A percentile compares a stretch with the other conserved stretches of the same genome.
These are phyloP conservation scores for Pimephales promelas DNA, from an alignment of 2,113 vertebrate genomes.

Conservation along the genomic window DNA sequence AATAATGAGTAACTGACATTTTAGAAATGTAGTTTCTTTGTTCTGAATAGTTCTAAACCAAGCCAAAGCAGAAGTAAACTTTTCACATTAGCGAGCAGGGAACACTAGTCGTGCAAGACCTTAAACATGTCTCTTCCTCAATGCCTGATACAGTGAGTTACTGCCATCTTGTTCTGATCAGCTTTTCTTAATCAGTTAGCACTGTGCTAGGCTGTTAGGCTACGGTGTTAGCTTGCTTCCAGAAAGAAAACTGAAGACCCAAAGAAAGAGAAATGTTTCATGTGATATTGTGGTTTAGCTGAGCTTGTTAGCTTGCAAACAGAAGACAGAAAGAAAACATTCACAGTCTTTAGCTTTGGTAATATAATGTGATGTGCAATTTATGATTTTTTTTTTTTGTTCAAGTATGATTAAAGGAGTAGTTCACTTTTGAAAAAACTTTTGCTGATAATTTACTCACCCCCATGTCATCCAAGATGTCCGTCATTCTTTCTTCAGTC, in stretches of 20 bases:
- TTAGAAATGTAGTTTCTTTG: not conserved
- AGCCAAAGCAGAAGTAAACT: not conserved
- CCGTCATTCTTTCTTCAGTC: no score
- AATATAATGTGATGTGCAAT: not conserved
- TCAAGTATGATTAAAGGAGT: constrained; percentile 2
- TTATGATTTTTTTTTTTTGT: not conserved
- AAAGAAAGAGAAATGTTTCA: not conserved
- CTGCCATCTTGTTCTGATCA: not conserved
- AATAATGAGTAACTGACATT: not conserved
- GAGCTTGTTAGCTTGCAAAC: not conserved
- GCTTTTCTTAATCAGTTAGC: not conserved
- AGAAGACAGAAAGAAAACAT: not conserved
- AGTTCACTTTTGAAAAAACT: no score
- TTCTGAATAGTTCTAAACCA: not conserved
- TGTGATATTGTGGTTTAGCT: not conserved
- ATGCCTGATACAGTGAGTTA: not conserved
- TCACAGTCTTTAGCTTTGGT: not conserved
- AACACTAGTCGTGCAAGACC: not conserved
- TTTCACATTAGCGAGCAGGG: not conserved
- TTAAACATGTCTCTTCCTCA: not conserved
- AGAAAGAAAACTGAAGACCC: not conserved
- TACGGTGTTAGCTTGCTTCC: not conserved
- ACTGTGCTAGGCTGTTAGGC: not conserved
- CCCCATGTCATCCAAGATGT: no score
- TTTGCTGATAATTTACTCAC: no score